Conservation (phyloP, 2,888 invertebrate species). For the Drosophila fulvimacula region DNA sequence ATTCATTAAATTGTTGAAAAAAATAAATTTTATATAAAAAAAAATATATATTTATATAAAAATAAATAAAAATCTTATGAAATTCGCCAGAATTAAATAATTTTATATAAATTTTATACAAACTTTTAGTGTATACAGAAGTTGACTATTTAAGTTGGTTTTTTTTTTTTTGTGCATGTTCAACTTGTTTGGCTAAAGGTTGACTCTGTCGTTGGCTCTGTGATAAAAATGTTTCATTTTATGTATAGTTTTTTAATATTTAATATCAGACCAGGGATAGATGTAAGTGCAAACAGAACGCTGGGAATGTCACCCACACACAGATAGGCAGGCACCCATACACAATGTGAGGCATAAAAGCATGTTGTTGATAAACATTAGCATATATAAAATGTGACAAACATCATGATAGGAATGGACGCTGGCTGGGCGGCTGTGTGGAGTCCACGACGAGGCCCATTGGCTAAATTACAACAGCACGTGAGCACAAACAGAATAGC, state of each 20-base stretch:
- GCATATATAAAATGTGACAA: conserved; percentile 77
- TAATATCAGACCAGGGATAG: conserved; percentile 66
- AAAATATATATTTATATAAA: background rate
- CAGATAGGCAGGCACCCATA: conserved; percentile 5
- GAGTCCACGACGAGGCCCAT: conserved; percentile 34
- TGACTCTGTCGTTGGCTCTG: conserved; percentile 57
- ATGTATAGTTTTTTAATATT: conserved; percentile 79
- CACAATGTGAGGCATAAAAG: conserved; percentile 61
- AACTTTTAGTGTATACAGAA: background rate
- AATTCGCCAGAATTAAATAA: background rate
- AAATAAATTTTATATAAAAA: background rate
- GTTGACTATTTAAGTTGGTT: background rate
- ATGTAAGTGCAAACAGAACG: conserved; percentile 49
- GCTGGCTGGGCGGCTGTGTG: background rate
- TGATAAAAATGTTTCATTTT: conserved; percentile 79
- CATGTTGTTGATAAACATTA: conserved; percentile 77
- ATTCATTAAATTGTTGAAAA: background rate
- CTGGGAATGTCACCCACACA: conserved; percentile 7
- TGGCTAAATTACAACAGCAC: conserved; percentile 39
- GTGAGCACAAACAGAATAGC: conserved; percentile 16
- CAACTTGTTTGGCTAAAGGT: conserved; percentile 30
- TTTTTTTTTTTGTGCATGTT: conserved; percentile 10
- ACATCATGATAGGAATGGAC: conserved; percentile 51
- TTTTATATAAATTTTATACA: background rate
- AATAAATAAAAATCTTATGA: background rate